Percentiles rank a stretch among this genome's conserved stretches.
Evolutionary conservation across 2,113 vertebrate genomes (phyloP).

Genomic region (Protobothrops flavoviridis): DNA sequence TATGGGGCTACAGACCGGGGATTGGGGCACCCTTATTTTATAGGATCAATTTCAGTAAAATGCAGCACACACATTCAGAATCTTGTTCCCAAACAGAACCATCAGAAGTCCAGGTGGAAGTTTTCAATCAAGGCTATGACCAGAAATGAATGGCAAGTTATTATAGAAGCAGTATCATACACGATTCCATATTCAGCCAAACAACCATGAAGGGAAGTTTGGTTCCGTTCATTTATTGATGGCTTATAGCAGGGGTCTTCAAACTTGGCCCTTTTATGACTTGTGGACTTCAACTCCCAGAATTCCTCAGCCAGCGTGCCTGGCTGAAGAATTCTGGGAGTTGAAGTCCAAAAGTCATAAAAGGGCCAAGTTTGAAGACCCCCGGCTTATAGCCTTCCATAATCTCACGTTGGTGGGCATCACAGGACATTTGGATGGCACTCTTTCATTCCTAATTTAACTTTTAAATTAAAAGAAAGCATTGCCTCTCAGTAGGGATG

Average conservation of each 20-base stretch:
- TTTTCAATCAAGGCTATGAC: background rate
- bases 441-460: background rate
- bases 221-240: background rate
- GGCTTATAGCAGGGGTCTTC: no score
- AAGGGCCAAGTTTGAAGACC: no score
- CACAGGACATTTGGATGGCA: background rate
- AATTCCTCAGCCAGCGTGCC: no score
- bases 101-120: background rate
- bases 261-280: no score
- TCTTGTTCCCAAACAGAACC: background rate
- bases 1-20: no score
- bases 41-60: no score
- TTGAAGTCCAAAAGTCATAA: no score
- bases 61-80: background rate
- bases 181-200: background rate
- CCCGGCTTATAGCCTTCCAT: background rate
- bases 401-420: background rate
- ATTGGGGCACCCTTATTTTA: no score
- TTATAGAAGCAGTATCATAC: background rate
- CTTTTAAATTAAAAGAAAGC: slow-evolving; percentile 40
- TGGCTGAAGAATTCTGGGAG: no score
- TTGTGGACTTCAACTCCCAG: no score
- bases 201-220: background rate
- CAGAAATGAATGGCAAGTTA: background rate
- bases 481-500: slow-evolving; percentile 68